These are phyloP conservation scores for Seira sanloemensis DNA, from an alignment of 2,888 invertebrate species.

Conservation along the genomic window DNA sequence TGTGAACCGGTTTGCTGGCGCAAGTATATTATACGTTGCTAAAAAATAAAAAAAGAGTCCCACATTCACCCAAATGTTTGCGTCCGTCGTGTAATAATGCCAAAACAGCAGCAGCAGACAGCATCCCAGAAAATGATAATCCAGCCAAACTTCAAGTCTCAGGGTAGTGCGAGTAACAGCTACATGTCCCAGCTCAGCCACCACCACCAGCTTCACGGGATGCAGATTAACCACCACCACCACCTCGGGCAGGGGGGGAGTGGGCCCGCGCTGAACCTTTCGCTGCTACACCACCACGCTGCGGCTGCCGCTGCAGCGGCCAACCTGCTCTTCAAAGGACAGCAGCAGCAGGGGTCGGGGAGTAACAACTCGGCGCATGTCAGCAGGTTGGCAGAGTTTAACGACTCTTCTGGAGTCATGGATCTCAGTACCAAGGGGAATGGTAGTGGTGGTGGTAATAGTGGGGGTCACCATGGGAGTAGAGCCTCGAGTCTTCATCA, in stretches of 20 bases:
- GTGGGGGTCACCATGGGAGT: not conserved
- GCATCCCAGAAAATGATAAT: not conserved
- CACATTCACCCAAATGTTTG: not conserved
- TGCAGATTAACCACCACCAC: not conserved
- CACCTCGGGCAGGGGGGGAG: not conserved
- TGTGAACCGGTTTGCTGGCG: not conserved
- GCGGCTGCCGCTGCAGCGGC: conserved; percentile 37
- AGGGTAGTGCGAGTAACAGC: too few relatives aligned
- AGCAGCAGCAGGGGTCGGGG: not conserved
- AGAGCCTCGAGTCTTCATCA: not conserved
- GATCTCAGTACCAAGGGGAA: conserved; percentile 47
- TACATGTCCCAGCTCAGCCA: too few relatives aligned
- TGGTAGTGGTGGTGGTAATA: not conserved
- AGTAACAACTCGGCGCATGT: not conserved
- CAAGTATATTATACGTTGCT: too few relatives aligned
- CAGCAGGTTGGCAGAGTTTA: not conserved
- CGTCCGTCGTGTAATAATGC: conserved; percentile 8
- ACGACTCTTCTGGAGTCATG: conserved; percentile 23
- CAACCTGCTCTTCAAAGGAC: conserved; percentile 2
- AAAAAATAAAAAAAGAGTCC: not conserved
- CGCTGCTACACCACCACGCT: conserved; percentile 47
- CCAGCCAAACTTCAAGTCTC: not conserved
- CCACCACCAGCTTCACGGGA: not conserved
- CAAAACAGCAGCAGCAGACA: conserved; percentile 20
- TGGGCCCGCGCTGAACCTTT: conserved; percentile 26